Evolutionary conservation across 2,888 invertebrate genomes (phyloP).

Genomic region (Dascillus cervinus): DNA sequence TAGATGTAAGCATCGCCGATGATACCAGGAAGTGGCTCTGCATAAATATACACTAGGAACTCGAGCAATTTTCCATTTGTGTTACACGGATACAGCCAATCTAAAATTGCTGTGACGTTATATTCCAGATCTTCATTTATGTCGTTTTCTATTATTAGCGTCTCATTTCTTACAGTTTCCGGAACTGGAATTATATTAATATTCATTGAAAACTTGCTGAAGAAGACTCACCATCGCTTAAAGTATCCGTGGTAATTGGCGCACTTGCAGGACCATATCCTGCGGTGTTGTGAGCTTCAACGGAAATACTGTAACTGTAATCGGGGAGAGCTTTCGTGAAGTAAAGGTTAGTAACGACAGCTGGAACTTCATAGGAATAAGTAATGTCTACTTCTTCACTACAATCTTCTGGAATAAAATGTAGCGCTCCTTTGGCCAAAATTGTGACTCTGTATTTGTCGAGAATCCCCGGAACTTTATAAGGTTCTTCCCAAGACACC

Average conservation of each 20-base stretch:
- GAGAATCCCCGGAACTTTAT: neutral
- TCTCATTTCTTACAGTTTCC: neutral
- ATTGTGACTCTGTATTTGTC: neutral
- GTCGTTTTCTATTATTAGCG: neutral
- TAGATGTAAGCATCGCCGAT: neutral
- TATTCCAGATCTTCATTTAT: neutral
- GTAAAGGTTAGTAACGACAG: no score
- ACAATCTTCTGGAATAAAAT: neutral
- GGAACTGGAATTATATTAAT: neutral
- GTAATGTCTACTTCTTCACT: neutral
- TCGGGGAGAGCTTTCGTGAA: neutral
- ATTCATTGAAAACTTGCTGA: neutral
- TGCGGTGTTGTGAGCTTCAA: neutral
- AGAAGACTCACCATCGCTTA: neutral
- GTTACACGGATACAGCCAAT: neutral
- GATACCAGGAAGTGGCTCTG: neutral
- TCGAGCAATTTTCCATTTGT: slow-evolving; percentile 1
- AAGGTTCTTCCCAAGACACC: neutral
- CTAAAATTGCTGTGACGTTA: neutral
- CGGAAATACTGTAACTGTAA: neutral
- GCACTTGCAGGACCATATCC: neutral
- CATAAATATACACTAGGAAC: neutral
- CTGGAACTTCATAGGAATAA: neutral
- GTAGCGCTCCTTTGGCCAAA: neutral
- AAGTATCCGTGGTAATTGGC: neutral